Base-by-base conservation (phyloP, 2,113 vertebrate genomes). In the Mirza zaza region DNA sequence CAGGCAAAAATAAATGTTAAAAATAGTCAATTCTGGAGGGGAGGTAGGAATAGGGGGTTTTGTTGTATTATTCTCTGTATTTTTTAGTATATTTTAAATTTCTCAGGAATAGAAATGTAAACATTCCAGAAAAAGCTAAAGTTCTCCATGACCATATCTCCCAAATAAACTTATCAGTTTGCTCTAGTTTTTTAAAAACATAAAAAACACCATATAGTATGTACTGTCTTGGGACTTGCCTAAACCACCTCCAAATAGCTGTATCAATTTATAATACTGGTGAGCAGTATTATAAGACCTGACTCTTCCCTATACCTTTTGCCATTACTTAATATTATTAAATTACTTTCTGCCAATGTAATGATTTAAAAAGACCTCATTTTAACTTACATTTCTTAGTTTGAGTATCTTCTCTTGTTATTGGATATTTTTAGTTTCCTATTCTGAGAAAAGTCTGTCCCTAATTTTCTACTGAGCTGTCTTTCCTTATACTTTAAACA, bases 371-470 rank as follows among this genome's bases (percentile, higher is more conserved):
- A 85, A 87, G 3, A 52, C 15, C 42, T 94, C 45, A 96, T 61
- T 86, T 94, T 75, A 94, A 73, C 83, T 83, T 87, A 84, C 20
- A 94, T 86, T 85, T 88, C 65, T 87, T 91, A 73, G 9, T 70
- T 92, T 95, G 45, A 88, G 42, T 84, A 68, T 45, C 32, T 84
- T 93, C 90, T 88, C 82, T 88, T 75, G 57, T 91, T 95, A 90
- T 9, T 73, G 21, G 59, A 52, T 39, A 68, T 52, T 94, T 89
- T 90, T 57, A 79, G 39, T 92, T 91, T 95, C 15, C 57, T 91
- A 77, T 77, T 94, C 71, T 86, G 57, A n/a, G 42, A 87, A 97
- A 90, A 73, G 10, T 15, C 50, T 83, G 20, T 34, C 57, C 75
- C 36, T 84, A 91, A 75, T 88, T 91, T 95, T 93, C 70, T 85